Base-by-base conservation (phyloP, 2,888 invertebrate species). In the Subacronicta megacephala region DNA sequence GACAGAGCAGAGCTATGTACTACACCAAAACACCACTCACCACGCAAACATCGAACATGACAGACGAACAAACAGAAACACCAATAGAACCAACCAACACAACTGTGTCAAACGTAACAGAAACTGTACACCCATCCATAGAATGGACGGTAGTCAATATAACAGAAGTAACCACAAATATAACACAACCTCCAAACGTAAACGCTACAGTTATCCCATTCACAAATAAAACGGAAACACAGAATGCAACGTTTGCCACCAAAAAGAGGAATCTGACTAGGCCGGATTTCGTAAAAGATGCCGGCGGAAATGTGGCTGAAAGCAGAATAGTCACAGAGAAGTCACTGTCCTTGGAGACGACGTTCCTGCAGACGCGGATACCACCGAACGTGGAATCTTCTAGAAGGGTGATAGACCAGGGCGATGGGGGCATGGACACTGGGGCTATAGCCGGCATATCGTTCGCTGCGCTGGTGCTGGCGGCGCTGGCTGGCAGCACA, bases 361-460 rank as follows among this genome's bases (percentile, higher is more conserved):
- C 90, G n/a, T 89, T 86, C 38, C 62, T 92, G 0, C 93, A 94
- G 66, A 93, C 93, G 0, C 77, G 91, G 44, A 88, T 93, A 63
- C 93, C 93, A 31, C 88, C 90, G 26, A 91, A 89, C 53, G 81
- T 93, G 70, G 93, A 93, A 64, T 89, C 90, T 57, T 92, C 90
- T 55, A 87, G 90, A 78, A 81, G 90, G 23, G 81, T 92, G 26
- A 89, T 90, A 62, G 92, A 92, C 18, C 86, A 83, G 12, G 77
- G 77, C 2, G 85, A 82, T 0, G 84, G 85, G 0, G 90, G 91
- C 0, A 90, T 95, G 89, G 95, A 95, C 72, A 95, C 95, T 29
- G 95, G 95, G 7, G 95, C 95, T 37, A 96, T 97, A 65, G 96
- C 96, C 17, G 96, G 96, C 12, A 96, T 96, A 70, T 96, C 96